Evolutionary conservation across 2,888 invertebrate genomes (phyloP).

Genomic region (Eristalis arbustorum): DNA sequence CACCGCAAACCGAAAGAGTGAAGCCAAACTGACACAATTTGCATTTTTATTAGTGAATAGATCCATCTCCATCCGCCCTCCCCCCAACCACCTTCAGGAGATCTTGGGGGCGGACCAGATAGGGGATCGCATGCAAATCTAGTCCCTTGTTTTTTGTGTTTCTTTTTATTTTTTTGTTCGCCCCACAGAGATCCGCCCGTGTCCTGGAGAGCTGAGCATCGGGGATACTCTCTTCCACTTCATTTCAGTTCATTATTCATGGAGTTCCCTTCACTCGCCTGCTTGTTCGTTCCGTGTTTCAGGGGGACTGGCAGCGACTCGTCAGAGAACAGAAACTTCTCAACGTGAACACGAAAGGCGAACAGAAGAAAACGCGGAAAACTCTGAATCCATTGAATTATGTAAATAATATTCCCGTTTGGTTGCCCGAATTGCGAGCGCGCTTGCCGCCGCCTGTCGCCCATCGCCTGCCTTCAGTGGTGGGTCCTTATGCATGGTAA

Average conservation of each 20-base stretch:
- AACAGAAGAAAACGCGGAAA: background rate
- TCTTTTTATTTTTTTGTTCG: background rate
- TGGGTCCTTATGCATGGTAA: slow-evolving; percentile 62
- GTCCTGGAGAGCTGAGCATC: slow-evolving; percentile 45
- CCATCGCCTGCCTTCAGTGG: slow-evolving; percentile 6
- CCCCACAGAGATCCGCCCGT: background rate
- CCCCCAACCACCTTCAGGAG: background rate
- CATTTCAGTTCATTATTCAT: slow-evolving; percentile 59
- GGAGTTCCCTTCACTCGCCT: slow-evolving; percentile 1
- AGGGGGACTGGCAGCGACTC: background rate
- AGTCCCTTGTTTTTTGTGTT: background rate
- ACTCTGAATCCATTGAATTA: slow-evolving; percentile 43
- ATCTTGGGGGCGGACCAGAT: no score
- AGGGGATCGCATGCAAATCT: background rate
- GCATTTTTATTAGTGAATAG: slow-evolving; percentile 55
- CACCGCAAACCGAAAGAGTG: slow-evolving; percentile 60
- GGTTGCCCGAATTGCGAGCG: slow-evolving; percentile 34
- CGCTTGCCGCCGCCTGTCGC: slow-evolving; percentile 43
- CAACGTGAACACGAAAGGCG: background rate
- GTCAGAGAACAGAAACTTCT: background rate
- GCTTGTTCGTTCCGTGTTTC: background rate
- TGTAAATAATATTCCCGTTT: slow-evolving; percentile 60
- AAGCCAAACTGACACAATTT: slow-evolving; percentile 42
- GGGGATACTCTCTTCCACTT: slow-evolving; percentile 40
- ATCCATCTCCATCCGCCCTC: background rate